Evolutionary conservation across 2,797 vertebrate genomes (phyloP).

Genomic region (Orestias chungarensis): DNA sequence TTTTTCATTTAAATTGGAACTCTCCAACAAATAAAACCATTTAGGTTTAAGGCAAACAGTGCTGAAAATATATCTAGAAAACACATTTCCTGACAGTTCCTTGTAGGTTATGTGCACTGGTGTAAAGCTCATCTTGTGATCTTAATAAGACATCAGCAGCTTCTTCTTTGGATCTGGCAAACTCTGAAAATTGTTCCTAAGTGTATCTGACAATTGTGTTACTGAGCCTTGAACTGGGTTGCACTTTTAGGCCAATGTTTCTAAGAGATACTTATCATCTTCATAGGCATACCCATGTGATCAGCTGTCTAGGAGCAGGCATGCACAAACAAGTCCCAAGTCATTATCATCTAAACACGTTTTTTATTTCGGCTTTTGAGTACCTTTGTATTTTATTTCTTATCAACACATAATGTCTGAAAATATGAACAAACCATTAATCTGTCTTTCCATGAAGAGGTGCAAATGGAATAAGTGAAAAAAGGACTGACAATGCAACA

Average conservation of each 20-base stretch:
- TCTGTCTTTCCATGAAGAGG: not conserved
- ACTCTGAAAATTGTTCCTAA: conserved; percentile 30
- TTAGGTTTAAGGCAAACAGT: conserved; percentile 3
- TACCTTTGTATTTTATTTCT: not conserved
- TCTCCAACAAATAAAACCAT: conserved; percentile 18
- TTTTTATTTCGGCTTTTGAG: conserved; percentile 7
- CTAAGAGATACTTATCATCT: conserved; percentile 60
- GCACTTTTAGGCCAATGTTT: conserved; percentile 66
- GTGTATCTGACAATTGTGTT: conserved; percentile 63
- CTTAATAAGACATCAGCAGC: conserved; percentile 60
- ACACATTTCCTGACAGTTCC: conserved; percentile 21
- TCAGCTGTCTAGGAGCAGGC: conserved; percentile 54
- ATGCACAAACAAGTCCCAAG: conserved; percentile 32
- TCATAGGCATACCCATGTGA: conserved; percentile 60
- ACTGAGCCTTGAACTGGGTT: conserved; percentile 43
- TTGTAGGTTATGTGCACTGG: conserved; percentile 22
- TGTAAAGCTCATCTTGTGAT: conserved; percentile 38
- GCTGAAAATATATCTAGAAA: conserved; percentile 22
- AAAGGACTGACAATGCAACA: conserved; percentile 7
- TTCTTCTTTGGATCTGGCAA: conserved; percentile 44
- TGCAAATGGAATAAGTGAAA: conserved; percentile 26
- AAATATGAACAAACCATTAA: conserved; percentile 3
- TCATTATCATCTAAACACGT: conserved; percentile 12
- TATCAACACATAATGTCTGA: conserved; percentile 5
- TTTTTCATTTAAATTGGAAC: conserved; percentile 15